Base-by-base conservation (phyloP, 1,140 invertebrate genomes). In the Aphelenchoides fujianensis region DNA sequence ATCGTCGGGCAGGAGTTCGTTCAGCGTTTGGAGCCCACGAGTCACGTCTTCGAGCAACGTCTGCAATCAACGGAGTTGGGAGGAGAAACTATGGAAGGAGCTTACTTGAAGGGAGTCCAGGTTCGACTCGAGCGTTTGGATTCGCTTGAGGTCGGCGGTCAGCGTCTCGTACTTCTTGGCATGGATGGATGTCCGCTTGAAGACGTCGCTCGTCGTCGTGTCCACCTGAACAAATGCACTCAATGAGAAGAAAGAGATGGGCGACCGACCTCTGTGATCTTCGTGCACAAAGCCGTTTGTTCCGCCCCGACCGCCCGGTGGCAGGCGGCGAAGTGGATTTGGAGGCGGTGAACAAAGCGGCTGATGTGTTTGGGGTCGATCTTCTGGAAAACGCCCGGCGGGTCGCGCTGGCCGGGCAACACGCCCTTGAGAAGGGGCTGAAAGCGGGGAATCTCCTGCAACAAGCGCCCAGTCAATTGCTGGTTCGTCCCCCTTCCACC, bases 381-480 rank as follows among this genome's bases (percentile, higher is more conserved):
- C 61, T 81, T 81, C 5, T 48, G 37, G 27, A 80, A 74, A 5
- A 78, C 53, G 34, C 71, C 70, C 2, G 79, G 75, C 3, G 63
- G 54, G 48, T 78, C 77, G 54, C 79, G n/a, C n/a, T 74, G 62
- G 2, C 74, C 79, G 34, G 79, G 64, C n/a, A 81, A 52, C 37
- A 72, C 69, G 19, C 77, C 68, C 28, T 71, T 55, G 12, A 78
- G 80, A 3, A 78, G 48, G 19, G 77, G 77, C 23, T 79, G 59
- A 62, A 78, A 78, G 9, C 77, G 70, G 36, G 79, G 79, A n/a
- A 78, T 81, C 37, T 78, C 77, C 75, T 82, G 34, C 5, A 79
- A 73, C 31, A 61, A 78, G 54, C 19, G 27, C 31, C n/a, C n/a
- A n/a, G n/a, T n/a, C 67, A 1, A 69, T 61, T 31, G 28, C 1